These are phyloP conservation scores for Microcaecilia unicolor DNA, from an alignment of 2,797 vertebrate species.

Conservation along the genomic window DNA sequence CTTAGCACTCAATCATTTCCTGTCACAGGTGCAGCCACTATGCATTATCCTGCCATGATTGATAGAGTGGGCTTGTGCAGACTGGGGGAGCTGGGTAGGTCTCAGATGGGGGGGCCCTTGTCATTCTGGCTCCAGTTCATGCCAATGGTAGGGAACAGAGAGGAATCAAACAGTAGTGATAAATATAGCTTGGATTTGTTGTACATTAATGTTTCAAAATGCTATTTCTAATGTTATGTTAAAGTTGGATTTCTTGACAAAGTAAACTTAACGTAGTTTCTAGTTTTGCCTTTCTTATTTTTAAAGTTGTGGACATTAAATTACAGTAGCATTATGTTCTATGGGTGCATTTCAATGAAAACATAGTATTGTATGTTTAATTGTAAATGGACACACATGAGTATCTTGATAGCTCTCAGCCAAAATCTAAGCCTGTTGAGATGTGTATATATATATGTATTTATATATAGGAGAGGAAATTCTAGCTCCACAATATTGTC, in stretches of 20 bases:
- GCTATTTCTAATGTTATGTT: slow-evolving; percentile 10
- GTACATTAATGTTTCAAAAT: slow-evolving; percentile 15
- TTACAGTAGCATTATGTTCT: no score
- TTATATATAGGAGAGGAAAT: no score
- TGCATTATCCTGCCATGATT: slow-evolving; percentile 68
- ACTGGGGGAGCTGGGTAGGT: slow-evolving; percentile 44
- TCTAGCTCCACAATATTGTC: no score
- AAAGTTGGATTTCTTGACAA: slow-evolving; percentile 24
- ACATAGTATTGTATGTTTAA: no score
- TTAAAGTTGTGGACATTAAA: no score
- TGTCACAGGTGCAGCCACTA: slow-evolving; percentile 65
- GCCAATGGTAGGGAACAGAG: slow-evolving; percentile 53
- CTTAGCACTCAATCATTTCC: slow-evolving; percentile 69
- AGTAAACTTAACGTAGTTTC: slow-evolving; percentile 20
- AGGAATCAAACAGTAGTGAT: not conserved
- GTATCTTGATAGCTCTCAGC: no score
- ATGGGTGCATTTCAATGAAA: no score
- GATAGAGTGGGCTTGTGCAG: slow-evolving; percentile 66
- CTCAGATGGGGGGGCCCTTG: slow-evolving; percentile 59
- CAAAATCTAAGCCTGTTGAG: no score
- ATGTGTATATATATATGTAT: no score
- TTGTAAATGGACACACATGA: no score
- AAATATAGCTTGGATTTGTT: slow-evolving; percentile 35
- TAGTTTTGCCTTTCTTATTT: slow-evolving; percentile 3
- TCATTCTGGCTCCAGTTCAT: slow-evolving; percentile 41